Conservation (phyloP, 92 coral and sea anemone species). For the Phymanthus crucifer region DNA sequence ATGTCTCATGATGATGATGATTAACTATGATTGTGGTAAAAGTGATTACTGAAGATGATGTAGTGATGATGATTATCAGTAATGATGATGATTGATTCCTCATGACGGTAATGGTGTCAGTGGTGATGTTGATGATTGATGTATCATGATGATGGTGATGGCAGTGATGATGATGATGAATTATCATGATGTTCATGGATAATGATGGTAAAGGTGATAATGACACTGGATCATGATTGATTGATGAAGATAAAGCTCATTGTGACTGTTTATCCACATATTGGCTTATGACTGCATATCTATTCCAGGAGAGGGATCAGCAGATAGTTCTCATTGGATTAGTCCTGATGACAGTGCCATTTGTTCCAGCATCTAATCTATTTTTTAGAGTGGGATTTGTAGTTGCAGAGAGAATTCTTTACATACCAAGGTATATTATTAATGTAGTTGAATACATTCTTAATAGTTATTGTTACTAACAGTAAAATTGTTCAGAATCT, state of each 20-base stretch:
- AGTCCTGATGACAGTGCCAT: constrained; percentile 72
- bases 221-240: too few species aligned
- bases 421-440: constrained; percentile 75
- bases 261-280: too few species aligned
- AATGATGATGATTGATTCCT: too few species aligned
- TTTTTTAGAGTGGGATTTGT: constrained; percentile 92
- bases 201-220: too few species aligned
- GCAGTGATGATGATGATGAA: too few species aligned
- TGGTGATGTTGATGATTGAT: too few species aligned
- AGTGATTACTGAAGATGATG: too few species aligned
- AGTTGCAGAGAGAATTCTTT: constrained; percentile 92
- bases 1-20: too few species aligned
- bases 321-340: constrained; percentile 41
- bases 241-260: too few species aligned
- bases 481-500: not conserved
- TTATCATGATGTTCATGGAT: too few species aligned
- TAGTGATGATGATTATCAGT: too few species aligned
- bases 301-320: constrained; percentile 51
- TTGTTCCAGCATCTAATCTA: constrained; percentile 82
- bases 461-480: not conserved
- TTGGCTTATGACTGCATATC: not conserved
- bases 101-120: not conserved
- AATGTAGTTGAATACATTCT: not conserved
- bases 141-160: not conserved
- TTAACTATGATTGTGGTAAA: too few species aligned